phyloP scores from a whole-genome alignment of 1,140 invertebrate genomes.

The Trachymyrmex cornetzi region DNA sequence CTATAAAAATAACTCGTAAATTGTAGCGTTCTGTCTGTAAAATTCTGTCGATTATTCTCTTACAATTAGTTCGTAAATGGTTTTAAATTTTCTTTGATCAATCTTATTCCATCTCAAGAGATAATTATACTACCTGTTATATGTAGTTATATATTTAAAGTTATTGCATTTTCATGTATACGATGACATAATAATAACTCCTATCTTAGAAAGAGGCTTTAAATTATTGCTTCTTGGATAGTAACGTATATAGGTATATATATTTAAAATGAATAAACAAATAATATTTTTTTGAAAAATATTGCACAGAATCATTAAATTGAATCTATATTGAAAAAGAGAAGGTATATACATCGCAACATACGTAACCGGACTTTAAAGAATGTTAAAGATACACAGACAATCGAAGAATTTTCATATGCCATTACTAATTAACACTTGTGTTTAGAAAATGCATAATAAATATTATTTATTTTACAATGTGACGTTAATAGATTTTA shows the following conservation, averaged over 20 bases:
- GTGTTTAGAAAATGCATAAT: neutral
- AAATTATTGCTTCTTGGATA: neutral
- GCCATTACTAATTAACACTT: conserved; percentile 22
- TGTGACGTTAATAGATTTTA: neutral
- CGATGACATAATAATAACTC: neutral
- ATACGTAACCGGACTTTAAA: neutral
- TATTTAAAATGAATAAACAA: neutral
- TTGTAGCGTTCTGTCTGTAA: neutral
- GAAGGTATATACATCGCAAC: neutral
- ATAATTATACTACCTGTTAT: neutral
- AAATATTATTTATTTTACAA: conserved; percentile 16
- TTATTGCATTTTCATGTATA: neutral
- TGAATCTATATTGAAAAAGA: neutral
- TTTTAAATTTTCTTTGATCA: neutral
- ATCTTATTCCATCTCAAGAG: neutral
- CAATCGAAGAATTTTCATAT: neutral
- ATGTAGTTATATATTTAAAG: neutral
- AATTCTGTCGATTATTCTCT: neutral
- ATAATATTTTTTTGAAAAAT: conserved; percentile 1
- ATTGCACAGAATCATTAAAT: neutral
- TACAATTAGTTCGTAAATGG: neutral
- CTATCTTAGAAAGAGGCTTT: neutral
- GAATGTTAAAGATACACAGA: neutral
- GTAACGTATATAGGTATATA: neutral
- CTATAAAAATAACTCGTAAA: neutral